Evolutionary conservation across 1,140 invertebrate species (phyloP).

Genomic region (Tetraneura akinire): DNA sequence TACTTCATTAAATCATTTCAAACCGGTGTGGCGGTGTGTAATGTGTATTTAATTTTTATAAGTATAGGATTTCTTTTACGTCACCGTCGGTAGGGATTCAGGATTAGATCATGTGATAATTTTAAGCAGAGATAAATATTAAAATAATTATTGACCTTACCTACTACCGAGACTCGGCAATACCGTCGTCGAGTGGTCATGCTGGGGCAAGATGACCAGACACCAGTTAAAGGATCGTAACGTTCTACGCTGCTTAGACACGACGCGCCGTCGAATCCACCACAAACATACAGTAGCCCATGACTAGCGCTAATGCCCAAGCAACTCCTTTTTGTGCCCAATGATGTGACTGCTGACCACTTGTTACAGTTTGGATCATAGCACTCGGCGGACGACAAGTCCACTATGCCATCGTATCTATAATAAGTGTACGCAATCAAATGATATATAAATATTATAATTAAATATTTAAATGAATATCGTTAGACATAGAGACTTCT

Average conservation of each 20-base stretch:
- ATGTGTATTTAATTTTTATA: no score
- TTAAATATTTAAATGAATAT: no score
- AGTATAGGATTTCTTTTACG: no score
- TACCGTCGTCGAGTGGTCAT: slow-evolving; percentile 69
- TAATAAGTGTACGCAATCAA: slow-evolving; percentile 36
- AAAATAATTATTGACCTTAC: slow-evolving; percentile 55
- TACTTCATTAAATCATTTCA: no score
- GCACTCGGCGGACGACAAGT: slow-evolving; percentile 68
- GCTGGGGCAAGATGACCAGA: slow-evolving; percentile 70
- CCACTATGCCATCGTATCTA: slow-evolving; percentile 70
- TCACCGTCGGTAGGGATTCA: no score
- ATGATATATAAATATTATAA: no score
- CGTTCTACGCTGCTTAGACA: slow-evolving; percentile 71
- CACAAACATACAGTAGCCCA: slow-evolving; percentile 71
- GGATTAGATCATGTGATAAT: no score
- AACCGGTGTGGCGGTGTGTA: no score
- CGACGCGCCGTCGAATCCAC: slow-evolving; percentile 74
- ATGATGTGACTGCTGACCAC: slow-evolving; percentile 69
- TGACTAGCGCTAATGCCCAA: slow-evolving; percentile 67
- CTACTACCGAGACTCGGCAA: slow-evolving; percentile 66
- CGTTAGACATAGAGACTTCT: no score
- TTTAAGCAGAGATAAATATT: no score
- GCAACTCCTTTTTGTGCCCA: slow-evolving; percentile 75
- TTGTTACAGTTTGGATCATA: slow-evolving; percentile 67
- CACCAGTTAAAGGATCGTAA: slow-evolving; percentile 68